Base-by-base conservation (phyloP, 2,888 invertebrate genomes). In the Diachrysia chrysitis region DNA sequence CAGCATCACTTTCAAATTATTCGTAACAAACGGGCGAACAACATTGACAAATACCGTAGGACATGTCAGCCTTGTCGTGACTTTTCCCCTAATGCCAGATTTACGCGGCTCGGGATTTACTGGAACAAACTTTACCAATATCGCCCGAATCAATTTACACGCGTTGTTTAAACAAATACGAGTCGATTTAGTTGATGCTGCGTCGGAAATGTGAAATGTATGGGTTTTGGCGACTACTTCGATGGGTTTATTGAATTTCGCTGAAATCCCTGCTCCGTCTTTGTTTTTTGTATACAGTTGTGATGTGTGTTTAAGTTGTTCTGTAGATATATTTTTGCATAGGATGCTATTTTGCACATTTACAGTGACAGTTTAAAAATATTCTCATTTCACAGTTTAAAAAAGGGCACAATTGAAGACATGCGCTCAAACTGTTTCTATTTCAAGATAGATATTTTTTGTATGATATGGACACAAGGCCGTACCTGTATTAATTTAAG, bases 91-190 rank as follows among this genome's bases (percentile, higher is more conserved):
- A 85, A 84, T 76, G 69, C 83, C 80, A 76, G 80, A 73, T 78
- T 73, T 62, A 21, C 56, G 73, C 76, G 78, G 73, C 63, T 68
- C 71, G 77, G 87, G 91, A 90, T 90, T 91, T 89, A 86, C 81
- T 69, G 82, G 71, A 70, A 87, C 89, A 86, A 93, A 92, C 89
- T 93, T 92, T 92, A 64, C 84, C 91, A 92, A 93, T 93, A 92
- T 89, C 85, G 78, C 58, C 69, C 83, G 85, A 89, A 90, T 87
- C 90, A 90, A 90, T 92, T 91, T 87, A 88, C 89, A 89, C 88
- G 83, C 83, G 76, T 79, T 82, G 83, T 82, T 83, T 87, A 83
- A 86, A 84, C 78, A 84, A 83, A 85, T 78, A 76, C 69, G 66
- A 77, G 73, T 70, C 80, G 63, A 74, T 73, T 58, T 58, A 57